A percentile compares a stretch with the other conserved stretches of the same genome.
These are phyloP conservation scores for Hapalemur alaotrensis DNA, from an alignment of 2,797 vertebrate species.

Conservation along the genomic window DNA sequence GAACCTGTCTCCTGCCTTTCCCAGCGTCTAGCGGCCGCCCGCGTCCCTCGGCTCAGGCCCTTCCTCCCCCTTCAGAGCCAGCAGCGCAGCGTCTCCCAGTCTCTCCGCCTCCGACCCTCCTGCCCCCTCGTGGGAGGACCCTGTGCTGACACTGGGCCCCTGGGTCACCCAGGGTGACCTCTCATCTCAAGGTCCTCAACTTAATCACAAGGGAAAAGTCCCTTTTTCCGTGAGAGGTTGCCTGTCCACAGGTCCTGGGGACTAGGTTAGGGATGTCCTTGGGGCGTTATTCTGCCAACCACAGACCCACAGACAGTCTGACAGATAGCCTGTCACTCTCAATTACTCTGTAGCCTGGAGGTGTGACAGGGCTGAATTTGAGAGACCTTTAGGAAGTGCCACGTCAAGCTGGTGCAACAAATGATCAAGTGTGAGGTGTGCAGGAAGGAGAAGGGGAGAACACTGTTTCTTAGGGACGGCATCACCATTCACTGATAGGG, in stretches of 20 bases:
- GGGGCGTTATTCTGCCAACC: neutral
- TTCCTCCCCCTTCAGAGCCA: neutral
- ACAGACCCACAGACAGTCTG: neutral
- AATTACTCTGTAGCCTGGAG: neutral
- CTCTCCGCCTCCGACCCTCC: neutral
- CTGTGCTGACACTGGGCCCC: neutral
- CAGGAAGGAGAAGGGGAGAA: neutral
- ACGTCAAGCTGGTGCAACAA: neutral
- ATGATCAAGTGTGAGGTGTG: neutral
- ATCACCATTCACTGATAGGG: neutral
- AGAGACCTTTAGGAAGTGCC: neutral
- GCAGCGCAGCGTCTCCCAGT: fast-evolving
- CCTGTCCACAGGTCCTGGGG: neutral
- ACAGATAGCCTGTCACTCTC: neutral
- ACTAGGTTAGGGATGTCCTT: neutral
- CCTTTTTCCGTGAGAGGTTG: neutral
- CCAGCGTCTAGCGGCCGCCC: fast-evolving
- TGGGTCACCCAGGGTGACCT: neutral
- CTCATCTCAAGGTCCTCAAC: neutral
- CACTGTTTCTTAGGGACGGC: too few species aligned
- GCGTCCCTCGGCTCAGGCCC: fast-evolving
- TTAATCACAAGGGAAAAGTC: neutral
- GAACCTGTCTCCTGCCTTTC: fast-evolving
- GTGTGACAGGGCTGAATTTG: neutral
- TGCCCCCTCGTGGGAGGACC: neutral